Conservation (phyloP, 2,888 invertebrate species). For the Drosophila longiperda region DNA sequence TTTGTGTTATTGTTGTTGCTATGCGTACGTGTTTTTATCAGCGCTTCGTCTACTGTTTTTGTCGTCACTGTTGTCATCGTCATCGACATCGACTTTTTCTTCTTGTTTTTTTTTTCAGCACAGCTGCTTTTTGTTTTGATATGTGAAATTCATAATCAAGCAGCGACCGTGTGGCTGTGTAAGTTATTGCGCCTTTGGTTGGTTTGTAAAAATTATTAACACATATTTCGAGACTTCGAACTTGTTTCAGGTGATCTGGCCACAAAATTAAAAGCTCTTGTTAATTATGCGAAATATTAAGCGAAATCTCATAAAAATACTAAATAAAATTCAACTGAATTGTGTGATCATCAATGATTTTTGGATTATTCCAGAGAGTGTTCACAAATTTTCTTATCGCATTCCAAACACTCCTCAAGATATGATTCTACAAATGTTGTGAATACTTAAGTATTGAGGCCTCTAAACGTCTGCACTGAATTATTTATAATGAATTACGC, state of each 20-base stretch:
- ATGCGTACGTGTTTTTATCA: conserved; percentile 51
- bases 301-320: conserved; percentile 27
- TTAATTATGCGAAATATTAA: conserved; percentile 40
- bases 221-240: conserved; percentile 39
- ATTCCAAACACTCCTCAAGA: conserved; percentile 15
- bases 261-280: conserved; percentile 16
- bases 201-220: conserved; percentile 47
- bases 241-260: conserved; percentile 34
- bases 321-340: conserved; percentile 18
- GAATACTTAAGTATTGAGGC: conserved; percentile 7
- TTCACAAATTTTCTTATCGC: conserved; percentile 28
- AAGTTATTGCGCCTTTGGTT: not conserved
- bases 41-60: conserved; percentile 47
- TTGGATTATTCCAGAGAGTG: conserved; percentile 5
- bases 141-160: conserved; percentile 60
- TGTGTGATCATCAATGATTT: conserved; percentile 32
- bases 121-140: conserved; percentile 78
- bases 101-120: conserved; percentile 30
- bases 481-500: conserved; percentile 10
- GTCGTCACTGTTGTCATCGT: conserved; percentile 48
- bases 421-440: conserved; percentile 31
- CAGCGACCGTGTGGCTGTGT: conserved; percentile 23
- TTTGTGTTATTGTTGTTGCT: conserved; percentile 37
- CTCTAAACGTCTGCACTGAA: conserved; percentile 19
- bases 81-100: conserved; percentile 35